Conservation (phyloP, 2,113 vertebrate species). For the Gymnogyps californianus region DNA sequence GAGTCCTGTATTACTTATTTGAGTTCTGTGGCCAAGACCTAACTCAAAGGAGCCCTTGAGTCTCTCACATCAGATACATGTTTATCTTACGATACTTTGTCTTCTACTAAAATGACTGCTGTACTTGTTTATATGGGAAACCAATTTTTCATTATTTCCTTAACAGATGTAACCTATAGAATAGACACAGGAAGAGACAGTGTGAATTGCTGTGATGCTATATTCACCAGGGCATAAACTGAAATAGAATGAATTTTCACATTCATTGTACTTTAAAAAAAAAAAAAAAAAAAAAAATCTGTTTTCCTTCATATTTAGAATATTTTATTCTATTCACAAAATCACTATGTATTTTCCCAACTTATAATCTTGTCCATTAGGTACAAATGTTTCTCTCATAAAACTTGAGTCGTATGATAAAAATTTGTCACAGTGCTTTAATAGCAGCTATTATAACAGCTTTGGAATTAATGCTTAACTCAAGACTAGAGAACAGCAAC, state of each 20-base stretch:
- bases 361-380: background rate
- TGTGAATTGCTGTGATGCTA: background rate
- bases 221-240: background rate
- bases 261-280: background rate
- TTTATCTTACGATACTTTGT: background rate
- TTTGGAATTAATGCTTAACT: background rate
- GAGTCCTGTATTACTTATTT: background rate
- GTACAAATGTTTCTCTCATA: background rate
- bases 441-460: background rate
- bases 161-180: background rate
- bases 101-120: background rate
- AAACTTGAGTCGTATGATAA: background rate
- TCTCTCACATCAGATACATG: fast-evolving
- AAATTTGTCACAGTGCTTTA: background rate
- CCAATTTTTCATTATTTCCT: background rate
- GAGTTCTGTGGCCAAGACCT: background rate
- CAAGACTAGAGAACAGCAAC: background rate
- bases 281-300: too few species aligned
- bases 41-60: background rate
- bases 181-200: background rate
- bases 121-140: background rate
- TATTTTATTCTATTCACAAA: background rate
- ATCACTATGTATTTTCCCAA: background rate
- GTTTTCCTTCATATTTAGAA: background rate
- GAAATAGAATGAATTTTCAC: background rate